Conservation (phyloP, 2,113 vertebrate genomes). For the Puffinus mauretanicus region DNA sequence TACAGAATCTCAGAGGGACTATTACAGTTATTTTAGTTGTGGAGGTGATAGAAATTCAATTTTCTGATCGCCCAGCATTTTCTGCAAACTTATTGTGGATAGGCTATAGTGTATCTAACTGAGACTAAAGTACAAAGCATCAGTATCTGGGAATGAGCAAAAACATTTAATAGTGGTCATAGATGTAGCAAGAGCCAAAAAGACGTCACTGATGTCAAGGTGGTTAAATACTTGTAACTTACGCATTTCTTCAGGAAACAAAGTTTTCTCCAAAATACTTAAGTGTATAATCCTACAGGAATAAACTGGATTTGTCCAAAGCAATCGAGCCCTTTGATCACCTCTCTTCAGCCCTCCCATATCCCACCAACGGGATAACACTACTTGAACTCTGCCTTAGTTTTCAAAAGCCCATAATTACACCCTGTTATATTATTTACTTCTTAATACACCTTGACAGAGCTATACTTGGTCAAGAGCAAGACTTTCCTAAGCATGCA, state of each 20-base stretch:
- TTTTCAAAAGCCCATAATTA: not conserved
- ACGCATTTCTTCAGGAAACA: not conserved
- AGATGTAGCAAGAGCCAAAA: not conserved
- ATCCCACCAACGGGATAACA: not conserved
- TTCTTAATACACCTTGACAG: not conserved
- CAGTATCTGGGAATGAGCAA: not conserved
- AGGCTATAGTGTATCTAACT: not conserved
- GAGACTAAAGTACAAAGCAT: not conserved
- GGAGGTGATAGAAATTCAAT: not conserved
- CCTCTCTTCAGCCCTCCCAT: not conserved
- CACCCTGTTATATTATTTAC: not conserved
- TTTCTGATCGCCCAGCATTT: not conserved
- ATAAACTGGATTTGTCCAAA: not conserved
- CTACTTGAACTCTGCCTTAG: not conserved
- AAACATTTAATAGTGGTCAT: not conserved
- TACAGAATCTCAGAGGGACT: not conserved
- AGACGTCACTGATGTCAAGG: not conserved
- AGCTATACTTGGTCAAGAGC: not conserved
- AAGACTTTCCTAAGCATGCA: not conserved
- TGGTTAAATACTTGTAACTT: not conserved
- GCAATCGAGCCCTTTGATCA: not conserved
- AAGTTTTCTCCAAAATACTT: not conserved
- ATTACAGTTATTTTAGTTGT: not conserved
- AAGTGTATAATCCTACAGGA: not conserved
- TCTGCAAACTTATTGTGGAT: not conserved